These are phyloP conservation scores for Caenorhabditis macrosperma DNA, from an alignment of 2,888 invertebrate species.

Conservation along the genomic window DNA sequence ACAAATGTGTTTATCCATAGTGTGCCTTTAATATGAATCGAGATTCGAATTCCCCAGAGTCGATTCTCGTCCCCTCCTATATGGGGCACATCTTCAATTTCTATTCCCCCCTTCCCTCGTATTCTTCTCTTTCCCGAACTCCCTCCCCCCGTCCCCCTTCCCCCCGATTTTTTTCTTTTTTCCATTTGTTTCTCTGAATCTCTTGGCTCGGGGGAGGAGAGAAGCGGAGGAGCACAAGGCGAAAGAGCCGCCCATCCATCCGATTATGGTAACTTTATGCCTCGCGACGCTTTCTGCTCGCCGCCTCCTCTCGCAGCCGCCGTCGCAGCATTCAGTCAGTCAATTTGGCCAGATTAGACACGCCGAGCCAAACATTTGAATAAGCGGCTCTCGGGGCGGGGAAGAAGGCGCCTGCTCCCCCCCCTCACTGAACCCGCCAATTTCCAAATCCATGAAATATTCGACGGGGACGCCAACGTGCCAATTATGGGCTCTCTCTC, in stretches of 20 bases:
- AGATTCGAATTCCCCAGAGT: constrained; percentile 41
- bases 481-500: constrained; percentile 43
- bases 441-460: constrained; percentile 53
- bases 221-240: constrained; percentile 2
- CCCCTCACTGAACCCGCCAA: constrained; percentile 28
- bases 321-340: constrained; percentile 1
- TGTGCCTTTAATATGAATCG: constrained; percentile 50
- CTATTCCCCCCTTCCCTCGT: not conserved
- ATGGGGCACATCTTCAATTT: constrained; percentile 25
- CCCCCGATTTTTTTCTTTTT: constrained; percentile 11
- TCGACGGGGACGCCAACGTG: constrained; percentile 20
- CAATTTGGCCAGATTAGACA: constrained; percentile 54
- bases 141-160: not conserved
- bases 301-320: not conserved
- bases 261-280: constrained; percentile 59
- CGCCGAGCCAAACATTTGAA: constrained; percentile 35
- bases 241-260: constrained; percentile 50
- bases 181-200: constrained; percentile 43
- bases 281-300: constrained; percentile 20
- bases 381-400: constrained; percentile 13
- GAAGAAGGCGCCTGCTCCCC: not conserved
- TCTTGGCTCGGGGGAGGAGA: not conserved
- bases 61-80: not conserved
- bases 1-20: constrained; percentile 48
- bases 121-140: constrained; percentile 1